phyloP scores from a whole-genome alignment of 2,797 vertebrate genomes.

The Platalea minor region DNA sequence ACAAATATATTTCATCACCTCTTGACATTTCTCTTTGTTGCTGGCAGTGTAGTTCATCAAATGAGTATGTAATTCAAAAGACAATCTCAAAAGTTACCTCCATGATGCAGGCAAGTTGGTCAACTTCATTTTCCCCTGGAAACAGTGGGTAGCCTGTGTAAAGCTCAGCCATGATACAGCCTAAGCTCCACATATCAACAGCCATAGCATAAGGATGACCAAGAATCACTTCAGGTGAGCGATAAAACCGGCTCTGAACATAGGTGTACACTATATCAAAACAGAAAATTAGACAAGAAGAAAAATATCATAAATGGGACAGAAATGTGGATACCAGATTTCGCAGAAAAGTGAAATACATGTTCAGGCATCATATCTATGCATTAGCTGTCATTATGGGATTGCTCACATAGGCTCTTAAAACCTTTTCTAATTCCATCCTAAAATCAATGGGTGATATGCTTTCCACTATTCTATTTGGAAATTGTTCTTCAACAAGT shows the following conservation, averaged over 20 bases:
- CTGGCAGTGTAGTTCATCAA: background rate
- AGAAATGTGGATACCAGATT: background rate
- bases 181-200: constrained; percentile 97
- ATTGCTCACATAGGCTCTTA: background rate
- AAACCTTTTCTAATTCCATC: background rate
- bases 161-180: constrained; percentile 91
- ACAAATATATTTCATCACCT: background rate
- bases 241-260: constrained; percentile 94
- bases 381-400: background rate
- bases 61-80: background rate
- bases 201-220: constrained; percentile 91
- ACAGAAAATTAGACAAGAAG: background rate
- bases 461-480: background rate
- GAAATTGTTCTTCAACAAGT: background rate
- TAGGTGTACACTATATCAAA: constrained; percentile 85
- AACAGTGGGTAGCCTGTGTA: constrained; percentile 90
- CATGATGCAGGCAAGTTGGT: constrained; percentile 95
- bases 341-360: background rate
- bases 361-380: background rate
- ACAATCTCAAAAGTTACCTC: constrained; percentile 78
- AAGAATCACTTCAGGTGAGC: constrained; percentile 93
- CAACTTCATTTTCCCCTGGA: constrained; percentile 89
- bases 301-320: background rate
- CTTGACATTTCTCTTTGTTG: background rate
- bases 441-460: background rate